Evolutionary conservation across 2,113 vertebrate species (phyloP).

Genomic region (Philantomba maxwellii): DNA sequence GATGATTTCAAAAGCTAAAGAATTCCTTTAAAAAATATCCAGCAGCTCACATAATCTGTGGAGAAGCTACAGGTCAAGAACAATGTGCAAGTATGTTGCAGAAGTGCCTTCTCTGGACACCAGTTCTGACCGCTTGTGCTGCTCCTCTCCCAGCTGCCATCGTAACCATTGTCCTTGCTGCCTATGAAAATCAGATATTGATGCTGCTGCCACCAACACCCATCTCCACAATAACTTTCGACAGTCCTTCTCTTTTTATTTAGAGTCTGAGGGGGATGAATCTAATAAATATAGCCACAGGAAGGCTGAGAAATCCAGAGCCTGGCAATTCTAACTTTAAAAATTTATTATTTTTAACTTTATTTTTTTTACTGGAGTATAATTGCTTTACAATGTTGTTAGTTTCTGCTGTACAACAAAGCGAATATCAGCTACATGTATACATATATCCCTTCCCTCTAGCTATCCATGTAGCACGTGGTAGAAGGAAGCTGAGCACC

Average conservation of each 20-base stretch:
- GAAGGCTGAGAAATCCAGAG: not conserved
- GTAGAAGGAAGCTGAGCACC: not conserved
- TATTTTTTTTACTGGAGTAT: not conserved
- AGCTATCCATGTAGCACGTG: not conserved
- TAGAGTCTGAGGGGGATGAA: not conserved
- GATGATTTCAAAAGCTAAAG: not conserved
- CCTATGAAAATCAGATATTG: not conserved
- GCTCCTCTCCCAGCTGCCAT: not conserved
- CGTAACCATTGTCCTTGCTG: not conserved
- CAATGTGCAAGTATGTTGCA: not conserved
- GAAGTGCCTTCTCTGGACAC: not conserved
- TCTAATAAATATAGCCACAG: not conserved
- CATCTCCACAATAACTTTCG: not conserved
- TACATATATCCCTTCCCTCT: not conserved
- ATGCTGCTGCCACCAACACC: not conserved
- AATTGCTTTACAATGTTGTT: not conserved
- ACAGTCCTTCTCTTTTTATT: not conserved
- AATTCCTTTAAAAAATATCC: not conserved
- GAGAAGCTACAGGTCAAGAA: not conserved
- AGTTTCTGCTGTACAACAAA: not conserved
- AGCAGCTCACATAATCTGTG: not conserved
- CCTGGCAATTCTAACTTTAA: not conserved
- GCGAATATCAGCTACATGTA: not conserved
- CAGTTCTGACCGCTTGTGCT: not conserved
- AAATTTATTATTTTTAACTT: not conserved